Evolutionary conservation across 2,797 vertebrate species (phyloP).

Genomic region (Setipinna tenuifilis): DNA sequence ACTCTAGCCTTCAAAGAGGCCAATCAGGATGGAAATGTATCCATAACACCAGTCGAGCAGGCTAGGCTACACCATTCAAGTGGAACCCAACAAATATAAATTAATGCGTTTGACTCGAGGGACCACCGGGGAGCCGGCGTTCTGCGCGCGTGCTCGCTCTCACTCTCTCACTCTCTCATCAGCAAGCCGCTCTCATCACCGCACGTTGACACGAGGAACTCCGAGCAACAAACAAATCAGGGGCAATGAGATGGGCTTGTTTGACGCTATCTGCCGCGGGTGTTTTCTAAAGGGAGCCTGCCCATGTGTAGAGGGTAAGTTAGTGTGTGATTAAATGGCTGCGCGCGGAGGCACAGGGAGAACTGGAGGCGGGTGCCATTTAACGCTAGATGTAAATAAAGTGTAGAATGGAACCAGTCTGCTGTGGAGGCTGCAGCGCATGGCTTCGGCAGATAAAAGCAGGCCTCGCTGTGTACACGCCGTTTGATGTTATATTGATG

Average conservation of each 20-base stretch:
- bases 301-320: slow-evolving; percentile 12
- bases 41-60: slow-evolving; percentile 12
- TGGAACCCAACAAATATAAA: slow-evolving; percentile 21
- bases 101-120: slow-evolving; percentile 22
- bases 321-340: slow-evolving; percentile 25
- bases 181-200: background rate
- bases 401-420: slow-evolving; percentile 35
- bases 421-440: slow-evolving; percentile 29
- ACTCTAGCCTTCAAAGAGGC: slow-evolving; percentile 20
- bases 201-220: slow-evolving; percentile 1
- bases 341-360: slow-evolving; percentile 7
- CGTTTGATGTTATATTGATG: slow-evolving; percentile 49
- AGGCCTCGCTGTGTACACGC: slow-evolving; percentile 24
- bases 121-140: slow-evolving; percentile 2
- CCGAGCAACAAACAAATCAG: slow-evolving; percentile 34
- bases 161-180: background rate
- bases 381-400: slow-evolving; percentile 51
- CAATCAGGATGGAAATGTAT: slow-evolving; percentile 19
- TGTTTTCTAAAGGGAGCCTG: slow-evolving; percentile 24
- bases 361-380: slow-evolving; percentile 38
- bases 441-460: slow-evolving; percentile 44
- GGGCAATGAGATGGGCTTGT: slow-evolving; percentile 37
- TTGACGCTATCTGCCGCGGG: slow-evolving; percentile 14
- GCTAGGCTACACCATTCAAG: slow-evolving; percentile 18
- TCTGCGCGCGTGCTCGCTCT: background rate